Evolutionary conservation across 2,113 vertebrate species (phyloP).

Genomic region (Mobula birostris): DNA sequence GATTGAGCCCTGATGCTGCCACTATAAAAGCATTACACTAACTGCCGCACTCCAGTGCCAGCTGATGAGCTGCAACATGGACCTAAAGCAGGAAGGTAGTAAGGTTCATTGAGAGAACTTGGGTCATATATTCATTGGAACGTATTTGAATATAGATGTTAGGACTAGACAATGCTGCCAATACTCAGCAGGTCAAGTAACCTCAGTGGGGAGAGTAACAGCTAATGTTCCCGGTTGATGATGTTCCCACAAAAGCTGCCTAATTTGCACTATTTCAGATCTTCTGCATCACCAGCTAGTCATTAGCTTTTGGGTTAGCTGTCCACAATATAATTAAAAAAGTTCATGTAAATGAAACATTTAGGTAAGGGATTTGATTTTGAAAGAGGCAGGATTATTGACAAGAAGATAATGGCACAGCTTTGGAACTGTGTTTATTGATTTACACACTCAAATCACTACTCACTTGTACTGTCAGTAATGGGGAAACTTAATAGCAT

Average conservation of each 20-base stretch:
- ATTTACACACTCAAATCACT: neutral
- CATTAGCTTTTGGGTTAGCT: neutral
- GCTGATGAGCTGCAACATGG: no score
- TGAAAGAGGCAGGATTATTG: neutral
- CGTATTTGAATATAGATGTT: no score
- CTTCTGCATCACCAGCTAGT: neutral
- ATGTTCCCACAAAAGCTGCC: no score
- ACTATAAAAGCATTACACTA: no score
- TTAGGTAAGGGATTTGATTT: no score
- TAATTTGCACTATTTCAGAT: no score
- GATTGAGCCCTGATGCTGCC: no score
- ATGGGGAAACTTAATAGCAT: neutral
- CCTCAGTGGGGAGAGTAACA: no score
- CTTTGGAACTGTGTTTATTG: neutral
- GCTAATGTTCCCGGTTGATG: no score
- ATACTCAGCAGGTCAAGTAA: no score
- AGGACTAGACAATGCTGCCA: neutral
- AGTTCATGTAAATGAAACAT: neutral
- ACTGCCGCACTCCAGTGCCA: no score
- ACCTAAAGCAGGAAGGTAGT: neutral
- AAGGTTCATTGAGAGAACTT: neutral
- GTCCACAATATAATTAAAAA: neutral
- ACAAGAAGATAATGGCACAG: neutral
- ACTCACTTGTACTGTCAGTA: neutral
- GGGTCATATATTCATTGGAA: neutral